Evolutionary conservation across 2,113 vertebrate species (phyloP).

Genomic region (Actenoides lindsayi): DNA sequence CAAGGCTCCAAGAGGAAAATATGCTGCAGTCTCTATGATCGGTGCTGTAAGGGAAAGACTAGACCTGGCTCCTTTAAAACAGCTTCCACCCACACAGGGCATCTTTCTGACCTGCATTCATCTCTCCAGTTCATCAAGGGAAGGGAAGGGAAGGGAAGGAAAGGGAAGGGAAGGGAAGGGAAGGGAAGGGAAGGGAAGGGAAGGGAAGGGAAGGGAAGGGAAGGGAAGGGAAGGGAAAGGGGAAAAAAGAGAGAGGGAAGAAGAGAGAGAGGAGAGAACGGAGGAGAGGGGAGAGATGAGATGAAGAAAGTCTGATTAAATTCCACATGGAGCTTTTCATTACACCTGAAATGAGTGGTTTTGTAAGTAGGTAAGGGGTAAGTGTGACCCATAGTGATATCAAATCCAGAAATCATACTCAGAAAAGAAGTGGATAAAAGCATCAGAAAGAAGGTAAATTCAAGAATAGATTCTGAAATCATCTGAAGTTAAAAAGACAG

Average conservation of each 20-base stretch:
- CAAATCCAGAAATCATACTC: neutral
- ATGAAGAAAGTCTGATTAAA: neutral
- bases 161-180: too few relatives aligned
- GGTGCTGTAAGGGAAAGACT: neutral
- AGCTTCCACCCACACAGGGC: neutral
- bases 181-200: neutral
- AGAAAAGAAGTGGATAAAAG: neutral
- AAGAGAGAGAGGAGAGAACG: too few relatives aligned
- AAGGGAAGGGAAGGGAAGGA: neutral
- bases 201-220: neutral
- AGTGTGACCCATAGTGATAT: neutral
- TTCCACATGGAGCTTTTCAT: neutral
- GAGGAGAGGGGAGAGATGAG: rapidly evolving
- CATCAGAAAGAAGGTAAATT: neutral
- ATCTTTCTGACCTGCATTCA: neutral
- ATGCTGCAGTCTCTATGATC: rapidly evolving
- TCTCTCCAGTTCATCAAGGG: neutral
- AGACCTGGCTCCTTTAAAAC: neutral
- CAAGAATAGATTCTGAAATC: neutral
- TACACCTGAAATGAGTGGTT: neutral
- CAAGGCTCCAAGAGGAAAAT: neutral
- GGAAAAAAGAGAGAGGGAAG: too few relatives aligned
- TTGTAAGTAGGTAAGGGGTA: neutral
- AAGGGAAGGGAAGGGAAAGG: neutral
- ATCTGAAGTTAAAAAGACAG: neutral